These are phyloP conservation scores for rabbit (Oryctolagus cuniculus) DNA, from an alignment of 2,113 vertebrate species.

Conservation along the genomic window mOryCun1.1 NC_091445.1:87228001-87228500, in stretches of 20 bases:
- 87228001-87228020: constrained; percentile 79
- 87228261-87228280: neutral
- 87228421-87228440: neutral
- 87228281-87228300: neutral
- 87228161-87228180: neutral
- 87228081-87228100: constrained; percentile 34
- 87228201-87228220: neutral
- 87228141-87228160: constrained; percentile 26
- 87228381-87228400: neutral
- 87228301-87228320: neutral
- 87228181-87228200: constrained; percentile 6
- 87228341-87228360: neutral
- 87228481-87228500: neutral
- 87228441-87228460: neutral
- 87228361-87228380: neutral
- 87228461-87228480: neutral
- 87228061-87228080: constrained; percentile 58
- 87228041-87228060: constrained; percentile 74
- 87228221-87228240: neutral
- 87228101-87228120: constrained; percentile 18
- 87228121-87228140: neutral
- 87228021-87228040: constrained; percentile 67
- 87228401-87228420: neutral
- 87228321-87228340: neutral
- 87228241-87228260: neutral